These are phyloP conservation scores for Sesia apiformis DNA, from an alignment of 2,888 invertebrate species.

Conservation along the genomic window DNA sequence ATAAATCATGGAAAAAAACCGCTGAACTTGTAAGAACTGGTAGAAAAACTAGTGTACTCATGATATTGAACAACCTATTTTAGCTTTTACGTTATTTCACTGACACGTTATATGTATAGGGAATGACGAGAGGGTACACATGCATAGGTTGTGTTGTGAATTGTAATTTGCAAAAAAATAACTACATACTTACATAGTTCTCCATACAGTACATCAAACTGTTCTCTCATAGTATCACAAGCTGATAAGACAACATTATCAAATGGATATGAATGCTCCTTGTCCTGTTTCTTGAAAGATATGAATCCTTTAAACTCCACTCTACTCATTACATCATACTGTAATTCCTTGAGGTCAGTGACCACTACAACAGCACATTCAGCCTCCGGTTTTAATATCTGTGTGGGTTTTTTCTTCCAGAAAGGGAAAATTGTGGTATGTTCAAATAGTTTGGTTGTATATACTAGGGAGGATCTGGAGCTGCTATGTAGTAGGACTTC, in stretches of 20 bases:
- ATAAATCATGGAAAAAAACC: no score
- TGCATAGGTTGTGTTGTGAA: no score
- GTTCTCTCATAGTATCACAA: constrained; percentile 29
- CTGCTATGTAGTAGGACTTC: constrained; percentile 31
- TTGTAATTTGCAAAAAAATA: no score
- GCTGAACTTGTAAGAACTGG: no score
- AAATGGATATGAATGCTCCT: constrained; percentile 35
- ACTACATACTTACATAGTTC: no score
- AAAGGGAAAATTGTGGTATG: constrained; percentile 21
- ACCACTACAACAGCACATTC: constrained; percentile 27
- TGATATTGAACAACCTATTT: no score
- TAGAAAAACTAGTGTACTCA: no score
- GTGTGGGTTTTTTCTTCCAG: constrained; percentile 29
- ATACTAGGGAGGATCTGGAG: constrained; percentile 24
- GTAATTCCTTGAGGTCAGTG: constrained; percentile 35
- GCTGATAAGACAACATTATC: constrained; percentile 35
- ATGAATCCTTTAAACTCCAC: constrained; percentile 39
- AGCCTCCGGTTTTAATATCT: constrained; percentile 15
- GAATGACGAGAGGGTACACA: no score
- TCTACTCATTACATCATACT: constrained; percentile 22
- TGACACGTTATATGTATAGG: no score
- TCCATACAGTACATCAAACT: constrained; percentile 38
- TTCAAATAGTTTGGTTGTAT: constrained; percentile 43
- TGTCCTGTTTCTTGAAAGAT: constrained; percentile 26
- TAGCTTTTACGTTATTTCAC: no score